These are phyloP conservation scores for Micromys minutus DNA, from an alignment of 2,113 vertebrate species.

Conservation along the genomic window DNA sequence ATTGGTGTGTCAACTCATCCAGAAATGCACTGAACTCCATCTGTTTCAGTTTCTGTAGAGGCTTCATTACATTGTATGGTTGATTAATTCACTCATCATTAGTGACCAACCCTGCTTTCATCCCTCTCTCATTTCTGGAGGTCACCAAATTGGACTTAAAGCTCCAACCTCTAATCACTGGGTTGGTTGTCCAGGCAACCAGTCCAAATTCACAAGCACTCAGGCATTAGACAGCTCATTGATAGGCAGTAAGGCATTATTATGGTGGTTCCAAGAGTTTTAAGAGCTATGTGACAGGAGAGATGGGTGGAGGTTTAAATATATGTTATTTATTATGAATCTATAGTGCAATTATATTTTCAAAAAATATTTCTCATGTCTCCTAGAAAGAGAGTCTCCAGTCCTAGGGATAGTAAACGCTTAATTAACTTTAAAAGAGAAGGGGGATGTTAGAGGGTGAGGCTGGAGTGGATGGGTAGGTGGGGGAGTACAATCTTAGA, in stretches of 20 bases:
- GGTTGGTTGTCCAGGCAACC: neutral
- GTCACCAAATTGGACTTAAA: neutral
- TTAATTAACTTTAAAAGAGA: neutral
- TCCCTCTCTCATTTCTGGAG: neutral
- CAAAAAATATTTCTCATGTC: neutral
- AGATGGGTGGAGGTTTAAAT: neutral
- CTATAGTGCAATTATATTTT: neutral
- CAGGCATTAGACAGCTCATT: neutral
- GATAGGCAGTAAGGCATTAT: neutral
- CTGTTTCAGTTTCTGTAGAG: neutral
- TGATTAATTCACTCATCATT: neutral
- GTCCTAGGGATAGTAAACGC: neutral
- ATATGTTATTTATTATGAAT: neutral
- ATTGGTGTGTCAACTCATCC: neutral
- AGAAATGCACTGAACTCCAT: neutral
- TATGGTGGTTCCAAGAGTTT: neutral
- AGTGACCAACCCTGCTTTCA: neutral
- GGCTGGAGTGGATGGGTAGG: too few species aligned
- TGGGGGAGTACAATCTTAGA: too few species aligned
- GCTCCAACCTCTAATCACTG: neutral
- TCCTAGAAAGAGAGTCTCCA: neutral
- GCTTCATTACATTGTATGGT: neutral
- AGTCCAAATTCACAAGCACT: neutral
- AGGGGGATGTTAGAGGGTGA: too few species aligned
- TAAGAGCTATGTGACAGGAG: neutral